phyloP scores from a whole-genome alignment of 2,797 vertebrate genomes.

The Petrocephalus sullivani region DNA sequence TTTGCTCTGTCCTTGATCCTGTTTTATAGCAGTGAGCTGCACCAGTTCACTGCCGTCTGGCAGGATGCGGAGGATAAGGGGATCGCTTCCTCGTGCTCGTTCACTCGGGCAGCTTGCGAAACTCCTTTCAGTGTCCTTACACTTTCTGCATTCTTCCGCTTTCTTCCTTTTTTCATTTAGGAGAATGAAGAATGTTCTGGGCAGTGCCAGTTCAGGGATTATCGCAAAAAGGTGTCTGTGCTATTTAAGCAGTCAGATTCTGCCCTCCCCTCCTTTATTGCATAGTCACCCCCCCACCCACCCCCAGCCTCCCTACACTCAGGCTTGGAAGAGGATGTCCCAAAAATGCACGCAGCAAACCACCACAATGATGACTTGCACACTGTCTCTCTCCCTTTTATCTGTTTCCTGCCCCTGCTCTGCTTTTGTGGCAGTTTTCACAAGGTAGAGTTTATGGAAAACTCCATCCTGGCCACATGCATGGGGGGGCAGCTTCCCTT shows the following conservation, averaged over 20 bases:
- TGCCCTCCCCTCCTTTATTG: slow-evolving; percentile 42
- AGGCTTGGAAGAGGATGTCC: neutral
- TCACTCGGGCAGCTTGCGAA: slow-evolving; percentile 41
- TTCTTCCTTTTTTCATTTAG: slow-evolving; percentile 34
- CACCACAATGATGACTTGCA: slow-evolving; percentile 27
- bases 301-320: slow-evolving; percentile 42
- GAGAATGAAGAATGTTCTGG: slow-evolving; percentile 24
- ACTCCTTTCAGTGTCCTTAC: slow-evolving; percentile 52
- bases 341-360: neutral
- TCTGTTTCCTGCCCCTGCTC: neutral
- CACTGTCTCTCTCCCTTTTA: neutral
- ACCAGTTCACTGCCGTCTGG: slow-evolving; percentile 31
- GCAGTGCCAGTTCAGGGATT: slow-evolving; percentile 45
- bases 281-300: slow-evolving; percentile 48
- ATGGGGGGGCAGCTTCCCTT: neutral
- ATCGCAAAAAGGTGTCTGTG: slow-evolving; percentile 52
- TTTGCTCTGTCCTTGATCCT: slow-evolving; percentile 27
- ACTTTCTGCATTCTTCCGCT: slow-evolving; percentile 31
- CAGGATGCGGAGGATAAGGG: slow-evolving; percentile 42
- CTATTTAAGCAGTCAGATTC: slow-evolving; percentile 49
- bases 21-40: slow-evolving; percentile 33
- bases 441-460: neutral
- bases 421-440: neutral
- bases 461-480: neutral
- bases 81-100: slow-evolving; percentile 50